Evolutionary conservation across 2,888 invertebrate species (phyloP).

Genomic region (Nezara viridula): DNA sequence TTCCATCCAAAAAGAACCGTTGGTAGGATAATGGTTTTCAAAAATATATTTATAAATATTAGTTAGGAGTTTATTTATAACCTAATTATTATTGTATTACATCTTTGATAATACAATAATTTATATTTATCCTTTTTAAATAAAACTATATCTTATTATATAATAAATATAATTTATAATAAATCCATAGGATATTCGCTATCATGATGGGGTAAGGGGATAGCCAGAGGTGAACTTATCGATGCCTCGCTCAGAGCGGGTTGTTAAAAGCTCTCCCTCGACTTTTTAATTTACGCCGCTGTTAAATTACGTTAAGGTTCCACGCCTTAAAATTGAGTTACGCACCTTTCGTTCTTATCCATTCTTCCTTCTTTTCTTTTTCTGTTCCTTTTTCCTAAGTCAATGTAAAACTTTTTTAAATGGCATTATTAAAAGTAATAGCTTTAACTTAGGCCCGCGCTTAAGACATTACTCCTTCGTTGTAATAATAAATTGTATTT

Average conservation of each 20-base stretch:
- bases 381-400: neutral
- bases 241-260: neutral
- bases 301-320: constrained; percentile 33
- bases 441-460: neutral
- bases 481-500: constrained; percentile 22
- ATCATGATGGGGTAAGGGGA: neutral
- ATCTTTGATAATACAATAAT: too few species aligned
- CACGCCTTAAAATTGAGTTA: constrained; percentile 44
- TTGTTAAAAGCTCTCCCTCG: constrained; percentile 16
- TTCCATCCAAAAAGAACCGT: too few species aligned
- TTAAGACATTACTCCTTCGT: neutral
- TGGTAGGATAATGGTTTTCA: too few species aligned
- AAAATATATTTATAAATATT: too few species aligned
- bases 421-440: constrained; percentile 13
- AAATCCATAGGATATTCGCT: too few species aligned
- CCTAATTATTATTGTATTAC: too few species aligned
- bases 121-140: too few species aligned
- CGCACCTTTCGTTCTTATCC: constrained; percentile 20
- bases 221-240: neutral
- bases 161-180: too few species aligned
- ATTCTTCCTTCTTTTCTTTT: constrained; percentile 25
- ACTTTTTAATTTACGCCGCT: constrained; percentile 17
- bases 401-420: constrained; percentile 39
- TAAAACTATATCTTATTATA: too few species aligned
- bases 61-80: too few species aligned